Evolutionary conservation across 2,888 invertebrate genomes (phyloP), one percentile per base, ranked within the genome.

Genomic region (Ariolimax columbianus): DNA sequence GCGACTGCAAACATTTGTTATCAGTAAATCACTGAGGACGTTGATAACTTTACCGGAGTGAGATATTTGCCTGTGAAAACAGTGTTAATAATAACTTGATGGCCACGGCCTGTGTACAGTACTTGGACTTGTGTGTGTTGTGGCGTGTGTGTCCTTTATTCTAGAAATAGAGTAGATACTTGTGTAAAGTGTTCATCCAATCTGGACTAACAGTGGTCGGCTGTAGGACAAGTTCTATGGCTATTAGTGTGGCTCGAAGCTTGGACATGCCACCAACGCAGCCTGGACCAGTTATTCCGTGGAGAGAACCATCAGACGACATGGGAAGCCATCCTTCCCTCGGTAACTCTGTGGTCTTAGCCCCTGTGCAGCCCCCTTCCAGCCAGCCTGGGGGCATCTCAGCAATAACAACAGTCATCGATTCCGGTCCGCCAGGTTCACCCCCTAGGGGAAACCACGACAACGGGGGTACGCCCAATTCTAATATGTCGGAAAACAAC

Each of bases 391-490:
- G 89, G 89, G 72, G 88, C 87, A 77, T 89, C 95, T 79, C 75
- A 82, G 82, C 77, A 85, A 72, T 70, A 4, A 43, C 81, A 38
- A 43, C 86, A 86, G 30, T 87, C 80, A 78, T 86, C 86, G 83
- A 88, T 86, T 38, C 86, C 89, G 83, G 90, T 59, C 96, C 97
- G 90, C 96, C 89, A 83, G 87, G 86, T n/a, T 85, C 83, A 43
- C 86, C 72, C 43, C 87, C 78, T 33, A 85, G 68, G 87, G 86
- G 88, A 63, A 78, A 89, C 85, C 90, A 78, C 89, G 90, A 78
- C 96, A 78, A 63, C 77, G 91, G 91, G 72, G 92, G 91, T 84
- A 91, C 90, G 40, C 89, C 86, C 17, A 87, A 85, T 63, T 84
- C 84, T 68, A 87, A 87, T 79, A 87, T 87, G 77, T 87, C 88